phyloP scores from a whole-genome alignment of 2,888 invertebrate species.

The Drosophila longiperda region DNA sequence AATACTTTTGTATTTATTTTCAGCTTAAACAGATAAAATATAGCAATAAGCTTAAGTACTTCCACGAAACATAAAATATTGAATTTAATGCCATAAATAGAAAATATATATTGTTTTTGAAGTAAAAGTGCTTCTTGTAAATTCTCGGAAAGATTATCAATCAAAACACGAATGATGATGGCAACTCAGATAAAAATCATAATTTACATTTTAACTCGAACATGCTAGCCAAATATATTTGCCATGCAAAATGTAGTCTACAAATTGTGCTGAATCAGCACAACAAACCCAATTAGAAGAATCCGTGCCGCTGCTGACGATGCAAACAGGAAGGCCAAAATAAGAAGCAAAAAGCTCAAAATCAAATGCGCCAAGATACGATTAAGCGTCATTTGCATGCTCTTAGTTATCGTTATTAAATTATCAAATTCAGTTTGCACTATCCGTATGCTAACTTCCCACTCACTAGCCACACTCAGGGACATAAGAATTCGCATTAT shows the following conservation, averaged over 20 bases:
- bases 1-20: not conserved
- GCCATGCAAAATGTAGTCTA: conserved; percentile 8
- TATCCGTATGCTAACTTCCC: conserved; percentile 16
- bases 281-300: conserved; percentile 44
- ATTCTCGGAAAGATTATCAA: not conserved
- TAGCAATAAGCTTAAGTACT: not conserved
- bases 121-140: not conserved
- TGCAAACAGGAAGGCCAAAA: conserved; percentile 50
- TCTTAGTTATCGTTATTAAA: conserved; percentile 17
- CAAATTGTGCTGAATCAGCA: conserved; percentile 47
- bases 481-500: conserved; percentile 38
- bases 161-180: not conserved
- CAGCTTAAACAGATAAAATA: not conserved
- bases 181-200: not conserved
- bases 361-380: conserved; percentile 24
- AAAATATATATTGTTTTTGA: not conserved
- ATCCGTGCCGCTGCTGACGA: conserved; percentile 22
- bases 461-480: conserved; percentile 26
- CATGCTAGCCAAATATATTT: conserved; percentile 10
- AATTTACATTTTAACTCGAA: not conserved
- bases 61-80: not conserved
- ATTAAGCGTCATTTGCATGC: conserved; percentile 48
- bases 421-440: conserved; percentile 1
- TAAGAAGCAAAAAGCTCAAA: conserved; percentile 20
- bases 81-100: not conserved